phyloP scores from a whole-genome alignment of 2,113 vertebrate genomes.

The Theristicus caerulescens region DNA sequence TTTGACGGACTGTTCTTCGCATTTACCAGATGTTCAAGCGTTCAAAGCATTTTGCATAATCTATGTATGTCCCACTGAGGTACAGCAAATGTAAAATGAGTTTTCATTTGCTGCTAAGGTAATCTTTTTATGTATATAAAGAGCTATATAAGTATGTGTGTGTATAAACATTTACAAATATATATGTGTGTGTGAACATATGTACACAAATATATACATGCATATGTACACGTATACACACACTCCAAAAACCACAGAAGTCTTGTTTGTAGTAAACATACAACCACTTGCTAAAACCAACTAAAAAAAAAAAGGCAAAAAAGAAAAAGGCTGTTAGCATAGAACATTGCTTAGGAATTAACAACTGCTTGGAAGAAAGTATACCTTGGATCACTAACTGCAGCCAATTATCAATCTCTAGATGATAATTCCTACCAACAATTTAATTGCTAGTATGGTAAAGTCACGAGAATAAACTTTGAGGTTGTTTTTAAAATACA shows the following conservation, averaged over 20 bases:
- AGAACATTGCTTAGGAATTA: not conserved
- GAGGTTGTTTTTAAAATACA: not conserved
- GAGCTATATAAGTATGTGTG: not conserved
- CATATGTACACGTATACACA: not conserved
- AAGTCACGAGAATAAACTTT: not conserved
- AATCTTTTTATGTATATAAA: not conserved
- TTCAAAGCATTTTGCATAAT: not conserved
- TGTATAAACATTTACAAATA: not conserved
- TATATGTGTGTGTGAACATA: not conserved
- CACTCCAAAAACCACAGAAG: not conserved
- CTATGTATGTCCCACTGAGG: accelerated
- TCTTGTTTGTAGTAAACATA: not conserved
- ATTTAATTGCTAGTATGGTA: not conserved
- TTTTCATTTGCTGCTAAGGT: not conserved
- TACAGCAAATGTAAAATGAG: not conserved
- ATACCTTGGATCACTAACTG: not conserved
- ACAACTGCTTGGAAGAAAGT: not conserved
- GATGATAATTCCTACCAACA: not conserved
- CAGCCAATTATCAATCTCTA: not conserved
- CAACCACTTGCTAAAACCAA: not conserved
- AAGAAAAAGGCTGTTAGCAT: not conserved
- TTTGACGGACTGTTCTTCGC: not conserved
- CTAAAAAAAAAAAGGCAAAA: no score
- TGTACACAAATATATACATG: not conserved
- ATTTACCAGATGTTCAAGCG: not conserved